Percentiles rank a stretch among this genome's conserved stretches.
These are phyloP conservation scores for Aurelia aurita DNA, from an alignment of 30 jellyfish, hydroid and myxozoan genomes.

Conservation along the genomic window DNA sequence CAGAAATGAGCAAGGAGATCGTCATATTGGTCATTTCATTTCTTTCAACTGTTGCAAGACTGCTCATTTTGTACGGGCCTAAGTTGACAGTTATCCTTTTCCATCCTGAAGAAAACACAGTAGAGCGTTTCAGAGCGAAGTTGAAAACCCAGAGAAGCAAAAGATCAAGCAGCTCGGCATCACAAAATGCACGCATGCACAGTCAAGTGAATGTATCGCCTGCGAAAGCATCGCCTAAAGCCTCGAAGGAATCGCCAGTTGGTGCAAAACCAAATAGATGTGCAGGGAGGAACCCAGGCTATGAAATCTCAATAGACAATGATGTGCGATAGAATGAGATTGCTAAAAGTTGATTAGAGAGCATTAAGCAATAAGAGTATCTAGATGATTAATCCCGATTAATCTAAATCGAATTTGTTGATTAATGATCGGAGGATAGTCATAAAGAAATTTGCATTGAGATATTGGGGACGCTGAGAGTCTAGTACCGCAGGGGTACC, in stretches of 20 bases:
- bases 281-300: conserved; percentile 47
- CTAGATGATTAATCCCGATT: too few species aligned
- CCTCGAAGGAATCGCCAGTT: conserved; percentile 2
- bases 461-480: too few species aligned
- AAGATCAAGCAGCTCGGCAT: conserved; percentile 47
- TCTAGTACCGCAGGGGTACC: too few species aligned
- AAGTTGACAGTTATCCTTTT: conserved; percentile 72
- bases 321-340: not conserved
- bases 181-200: conserved; percentile 27
- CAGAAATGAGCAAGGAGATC: conserved; percentile 44
- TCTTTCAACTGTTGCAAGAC: conserved; percentile 69
- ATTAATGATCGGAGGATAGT: too few species aligned
- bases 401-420: too few species aligned
- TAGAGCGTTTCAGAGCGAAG: conserved; percentile 91
- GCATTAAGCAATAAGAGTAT: too few species aligned
- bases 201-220: not conserved
- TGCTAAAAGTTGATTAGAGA: not conserved
- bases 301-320: conserved; percentile 51
- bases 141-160: conserved; percentile 54
- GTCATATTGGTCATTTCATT: conserved; percentile 68
- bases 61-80: conserved; percentile 77
- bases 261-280: not conserved
- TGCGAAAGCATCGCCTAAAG: not conserved
- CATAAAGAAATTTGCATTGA: too few species aligned
- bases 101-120: conserved; percentile 89